These are phyloP conservation scores for Agrilus biguttatus DNA, from an alignment of 2,888 invertebrate genomes.

Conservation along the genomic window DNA sequence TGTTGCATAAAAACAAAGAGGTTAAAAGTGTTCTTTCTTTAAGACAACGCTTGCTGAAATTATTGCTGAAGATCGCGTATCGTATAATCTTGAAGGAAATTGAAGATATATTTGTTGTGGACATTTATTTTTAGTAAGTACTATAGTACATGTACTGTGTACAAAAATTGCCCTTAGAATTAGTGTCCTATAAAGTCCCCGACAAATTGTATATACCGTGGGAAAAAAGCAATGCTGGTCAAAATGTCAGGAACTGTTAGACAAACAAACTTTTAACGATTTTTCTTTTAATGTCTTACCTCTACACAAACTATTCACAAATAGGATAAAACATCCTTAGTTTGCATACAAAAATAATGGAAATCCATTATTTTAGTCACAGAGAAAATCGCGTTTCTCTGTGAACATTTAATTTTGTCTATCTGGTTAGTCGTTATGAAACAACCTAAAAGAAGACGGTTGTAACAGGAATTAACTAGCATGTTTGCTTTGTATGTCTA, in stretches of 20 bases:
- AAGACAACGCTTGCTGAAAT: too few species aligned
- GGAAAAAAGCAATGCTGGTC: not conserved
- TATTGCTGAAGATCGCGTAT: too few species aligned
- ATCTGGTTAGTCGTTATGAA: conserved; percentile 10
- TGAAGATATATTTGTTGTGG: too few species aligned
- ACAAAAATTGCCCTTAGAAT: too few species aligned
- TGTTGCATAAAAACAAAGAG: too few species aligned
- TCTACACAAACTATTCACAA: conserved; percentile 11
- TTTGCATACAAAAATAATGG: conserved; percentile 12
- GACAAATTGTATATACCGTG: too few species aligned
- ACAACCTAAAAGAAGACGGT: conserved; percentile 15
- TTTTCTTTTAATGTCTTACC: conserved; percentile 11
- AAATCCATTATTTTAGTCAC: conserved; percentile 11
- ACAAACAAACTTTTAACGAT: conserved; percentile 3
- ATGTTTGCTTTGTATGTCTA: not conserved
- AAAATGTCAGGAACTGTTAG: conserved; percentile 6
- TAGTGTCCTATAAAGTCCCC: too few species aligned
- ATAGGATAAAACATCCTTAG: conserved; percentile 12
- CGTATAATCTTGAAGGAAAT: too few species aligned
- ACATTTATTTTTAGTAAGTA: too few species aligned
- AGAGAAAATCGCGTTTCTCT: conserved; percentile 8
- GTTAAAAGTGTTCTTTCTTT: too few species aligned
- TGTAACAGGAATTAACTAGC: conserved; percentile 7
- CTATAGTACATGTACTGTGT: too few species aligned
- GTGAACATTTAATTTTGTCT: conserved; percentile 7